These are phyloP conservation scores for Pocillopora verrucosa DNA, from an alignment of 64 coral and sea anemone species.

Conservation along the genomic window DNA sequence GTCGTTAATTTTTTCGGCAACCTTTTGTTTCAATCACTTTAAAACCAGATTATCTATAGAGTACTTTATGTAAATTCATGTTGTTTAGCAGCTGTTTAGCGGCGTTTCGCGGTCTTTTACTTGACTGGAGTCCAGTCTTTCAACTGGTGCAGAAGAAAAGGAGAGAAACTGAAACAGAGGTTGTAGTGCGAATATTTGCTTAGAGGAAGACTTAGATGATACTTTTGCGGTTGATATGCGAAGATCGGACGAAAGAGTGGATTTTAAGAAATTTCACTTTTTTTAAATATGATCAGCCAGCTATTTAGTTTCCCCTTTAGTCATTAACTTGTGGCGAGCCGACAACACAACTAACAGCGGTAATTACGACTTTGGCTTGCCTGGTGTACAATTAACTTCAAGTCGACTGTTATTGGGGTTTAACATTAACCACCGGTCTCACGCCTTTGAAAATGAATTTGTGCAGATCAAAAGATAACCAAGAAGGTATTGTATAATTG, in stretches of 20 bases:
- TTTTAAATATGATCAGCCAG: background rate
- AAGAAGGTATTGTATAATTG: slow-evolving; percentile 32
- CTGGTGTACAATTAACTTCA: background rate
- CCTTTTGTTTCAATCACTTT: too few relatives aligned
- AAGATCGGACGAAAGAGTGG: background rate
- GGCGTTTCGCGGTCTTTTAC: background rate
- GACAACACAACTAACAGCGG: background rate
- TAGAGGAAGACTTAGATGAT: background rate
- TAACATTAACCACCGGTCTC: background rate
- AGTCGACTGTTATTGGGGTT: background rate
- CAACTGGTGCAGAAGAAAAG: background rate
- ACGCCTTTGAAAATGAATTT: slow-evolving; percentile 33
- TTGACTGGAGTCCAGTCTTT: slow-evolving; percentile 17
- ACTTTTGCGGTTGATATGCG: background rate
- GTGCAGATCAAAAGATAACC: slow-evolving; percentile 12
- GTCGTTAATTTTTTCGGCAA: too few relatives aligned
- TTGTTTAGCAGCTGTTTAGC: too few relatives aligned
- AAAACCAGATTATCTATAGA: too few relatives aligned
- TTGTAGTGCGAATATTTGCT: background rate
- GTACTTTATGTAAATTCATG: too few relatives aligned
- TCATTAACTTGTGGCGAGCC: slow-evolving; percentile 3
- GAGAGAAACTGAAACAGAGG: slow-evolving; percentile 20
- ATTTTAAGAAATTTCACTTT: slow-evolving; percentile 13
- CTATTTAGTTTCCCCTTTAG: background rate
- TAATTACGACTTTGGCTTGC: background rate